These are phyloP conservation scores for Centroberyx gerrardi DNA, from an alignment of 2,797 vertebrate genomes.

Conservation along the genomic window DNA sequence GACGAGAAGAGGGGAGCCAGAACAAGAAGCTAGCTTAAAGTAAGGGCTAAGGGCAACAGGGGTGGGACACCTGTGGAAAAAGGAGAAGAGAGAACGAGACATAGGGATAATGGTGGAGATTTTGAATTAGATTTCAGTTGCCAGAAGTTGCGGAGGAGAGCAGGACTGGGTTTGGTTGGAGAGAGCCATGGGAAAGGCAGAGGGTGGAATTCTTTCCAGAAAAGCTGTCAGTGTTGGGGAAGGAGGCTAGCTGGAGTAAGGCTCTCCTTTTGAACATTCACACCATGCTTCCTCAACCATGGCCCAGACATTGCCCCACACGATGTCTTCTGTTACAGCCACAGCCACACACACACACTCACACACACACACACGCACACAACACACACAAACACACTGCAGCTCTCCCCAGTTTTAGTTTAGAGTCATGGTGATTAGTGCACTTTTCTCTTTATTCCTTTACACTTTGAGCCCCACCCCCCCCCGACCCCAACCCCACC, in stretches of 20 bases:
- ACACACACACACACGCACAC: constrained; percentile 14
- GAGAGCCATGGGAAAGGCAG: constrained; percentile 6
- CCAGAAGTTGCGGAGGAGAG: constrained; percentile 17
- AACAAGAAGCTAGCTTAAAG: constrained; percentile 33
- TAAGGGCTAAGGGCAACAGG: constrained; percentile 34
- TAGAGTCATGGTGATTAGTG: constrained; percentile 72
- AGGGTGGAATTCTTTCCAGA: constrained; percentile 40
- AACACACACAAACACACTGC: constrained; percentile 8
- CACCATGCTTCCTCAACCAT: constrained; percentile 60
- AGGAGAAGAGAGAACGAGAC: neutral
- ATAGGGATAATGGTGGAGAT: constrained; percentile 22
- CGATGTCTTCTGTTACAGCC: constrained; percentile 64
- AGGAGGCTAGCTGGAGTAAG: constrained; percentile 34
- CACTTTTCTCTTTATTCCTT: constrained; percentile 64
- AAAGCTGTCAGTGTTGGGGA: constrained; percentile 52
- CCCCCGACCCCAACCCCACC: constrained; percentile 17
- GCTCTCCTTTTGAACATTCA: constrained; percentile 66
- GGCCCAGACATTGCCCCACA: constrained; percentile 48
- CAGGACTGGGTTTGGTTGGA: constrained; percentile 24
- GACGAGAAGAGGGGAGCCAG: constrained; percentile 60
- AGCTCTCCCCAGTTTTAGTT: constrained; percentile 35
- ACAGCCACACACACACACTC: constrained; percentile 31
- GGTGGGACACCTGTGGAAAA: constrained; percentile 50
- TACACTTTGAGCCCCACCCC: constrained; percentile 52
- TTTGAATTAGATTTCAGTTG: constrained; percentile 34